These are phyloP conservation scores for Pentamera pediparva DNA, from an alignment of 53 echinoderm and acorn worm species.

Conservation along the genomic window DNA sequence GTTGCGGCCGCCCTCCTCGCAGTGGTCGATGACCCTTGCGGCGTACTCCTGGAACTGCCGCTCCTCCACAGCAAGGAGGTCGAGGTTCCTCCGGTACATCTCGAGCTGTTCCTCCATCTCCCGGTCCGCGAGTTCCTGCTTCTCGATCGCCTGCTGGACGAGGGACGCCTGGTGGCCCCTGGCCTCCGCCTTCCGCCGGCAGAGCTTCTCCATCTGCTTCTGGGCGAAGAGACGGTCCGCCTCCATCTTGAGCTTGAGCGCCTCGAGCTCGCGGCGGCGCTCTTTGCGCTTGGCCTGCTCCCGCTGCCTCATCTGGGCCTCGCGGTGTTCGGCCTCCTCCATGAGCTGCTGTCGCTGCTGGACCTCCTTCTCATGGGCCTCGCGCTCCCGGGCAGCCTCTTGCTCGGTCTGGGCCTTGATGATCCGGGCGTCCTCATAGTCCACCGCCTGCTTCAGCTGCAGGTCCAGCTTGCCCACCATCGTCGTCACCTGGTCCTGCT, in stretches of 20 bases:
- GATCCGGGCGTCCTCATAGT: conserved; percentile 95
- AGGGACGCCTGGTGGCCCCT: conserved; percentile 60
- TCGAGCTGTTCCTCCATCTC: conserved; percentile 60
- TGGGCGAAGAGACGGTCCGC: conserved; percentile 80
- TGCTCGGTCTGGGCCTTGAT: conserved; percentile 66
- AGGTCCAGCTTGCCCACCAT: conserved; percentile 77
- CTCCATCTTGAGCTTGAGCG: conserved; percentile 76
- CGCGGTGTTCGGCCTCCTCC: conserved; percentile 65
- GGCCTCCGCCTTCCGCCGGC: conserved; percentile 43
- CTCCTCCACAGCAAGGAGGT: conserved; percentile 81
- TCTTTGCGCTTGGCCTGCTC: conserved; percentile 62
- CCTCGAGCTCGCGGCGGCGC: conserved; percentile 58
- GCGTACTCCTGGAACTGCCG: conserved; percentile 96
- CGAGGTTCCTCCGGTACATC: conserved; percentile 86
- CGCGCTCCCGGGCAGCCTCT: conserved; percentile 66
- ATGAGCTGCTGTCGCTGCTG: conserved; percentile 52
- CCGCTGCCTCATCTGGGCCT: conserved; percentile 55
- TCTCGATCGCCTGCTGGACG: conserved; percentile 58
- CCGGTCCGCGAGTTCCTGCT: conserved; percentile 10
- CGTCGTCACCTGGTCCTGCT: conserved; percentile 75
- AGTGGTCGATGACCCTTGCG: conserved; percentile 76
- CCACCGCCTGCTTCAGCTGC: conserved; percentile 68
- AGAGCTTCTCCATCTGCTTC: conserved; percentile 75
- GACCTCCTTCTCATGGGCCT: conserved; percentile 61
- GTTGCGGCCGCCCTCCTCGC: conserved; percentile 74